Evolutionary conservation across 2,113 vertebrate genomes (phyloP), one percentile per base, ranked within the genome.

Genomic region (Camarhynchus parvulus): DNA sequence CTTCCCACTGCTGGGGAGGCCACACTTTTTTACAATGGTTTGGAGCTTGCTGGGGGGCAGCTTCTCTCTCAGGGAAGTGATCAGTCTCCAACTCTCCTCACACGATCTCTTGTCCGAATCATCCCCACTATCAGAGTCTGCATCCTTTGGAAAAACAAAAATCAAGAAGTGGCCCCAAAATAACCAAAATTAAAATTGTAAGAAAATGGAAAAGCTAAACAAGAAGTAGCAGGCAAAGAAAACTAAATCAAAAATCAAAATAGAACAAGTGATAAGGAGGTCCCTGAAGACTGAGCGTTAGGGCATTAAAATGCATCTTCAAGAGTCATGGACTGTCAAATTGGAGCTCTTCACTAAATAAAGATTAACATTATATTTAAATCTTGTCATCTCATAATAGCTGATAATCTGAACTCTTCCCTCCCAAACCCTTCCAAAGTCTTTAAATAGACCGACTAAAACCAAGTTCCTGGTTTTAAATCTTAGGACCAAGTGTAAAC

Each of bases 51-150:
- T 99, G 96, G 99, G 99, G 93, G 99, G 99, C 92, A 99, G 99
- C 98, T 99, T 99, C 98, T 99, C 99, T 98, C 99, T 99, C 98
- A 99, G 97, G 97, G 99, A 99, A 96, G 99, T 99, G 97, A 99
- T 99, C 98, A 99, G 98, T 98, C 99, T 99, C 99, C 99, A 99
- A 98, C 99, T 99, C 98, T 99, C 99, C 96, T 99, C 99, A 90
- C 99, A 99, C 96, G 99, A 99, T 96, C 99, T 98, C 99, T 99
- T 99, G 99, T 99, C 99, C 97, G 99, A 99, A 98, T 99, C 99
- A 98, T 99, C 99, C 94, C 99, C 99, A 99, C 99, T 99, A 99
- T 99, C 99, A 98, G 99, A 99, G 98, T 99, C 99, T 97, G 99
- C 99, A 96, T 99, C 99, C 99, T 99, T 99, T 98, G 98, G 96